A percentile compares a stretch with the other conserved stretches of the same genome.
phyloP scores from a whole-genome alignment of 2,888 invertebrate species.

The Clistopyga incitator region DNA sequence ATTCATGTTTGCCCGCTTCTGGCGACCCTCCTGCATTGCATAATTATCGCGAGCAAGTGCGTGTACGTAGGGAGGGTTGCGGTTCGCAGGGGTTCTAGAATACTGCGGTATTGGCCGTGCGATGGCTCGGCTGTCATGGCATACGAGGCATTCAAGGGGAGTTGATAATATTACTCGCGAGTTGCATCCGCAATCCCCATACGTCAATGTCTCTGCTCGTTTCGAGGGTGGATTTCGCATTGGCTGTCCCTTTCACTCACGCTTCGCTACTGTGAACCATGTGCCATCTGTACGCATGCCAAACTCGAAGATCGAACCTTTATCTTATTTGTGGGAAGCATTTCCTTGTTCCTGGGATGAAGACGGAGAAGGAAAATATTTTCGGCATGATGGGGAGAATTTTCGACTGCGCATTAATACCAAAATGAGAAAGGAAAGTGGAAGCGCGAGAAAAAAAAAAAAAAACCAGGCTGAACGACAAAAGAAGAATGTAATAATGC shows the following conservation, averaged over 20 bases:
- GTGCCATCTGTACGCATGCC: conserved; percentile 38
- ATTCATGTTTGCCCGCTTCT: conserved; percentile 62
- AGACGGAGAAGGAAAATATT: conserved; percentile 57
- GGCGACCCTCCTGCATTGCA: conserved; percentile 71
- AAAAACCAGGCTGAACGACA: conserved; percentile 11
- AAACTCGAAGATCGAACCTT: conserved; percentile 48
- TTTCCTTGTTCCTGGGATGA: conserved; percentile 57
- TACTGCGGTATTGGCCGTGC: conserved; percentile 48
- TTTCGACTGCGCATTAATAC: conserved; percentile 20
- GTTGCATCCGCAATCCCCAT: conserved; percentile 65
- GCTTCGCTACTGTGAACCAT: not conserved
- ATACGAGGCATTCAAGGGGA: conserved; percentile 51
- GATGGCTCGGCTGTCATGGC: conserved; percentile 47
- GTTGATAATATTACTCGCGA: conserved; percentile 59
- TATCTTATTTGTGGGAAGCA: conserved; percentile 54
- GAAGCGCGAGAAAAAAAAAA: conserved; percentile 45
- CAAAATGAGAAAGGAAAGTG: conserved; percentile 21
- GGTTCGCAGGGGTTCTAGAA: conserved; percentile 35
- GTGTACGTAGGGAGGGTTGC: conserved; percentile 27
- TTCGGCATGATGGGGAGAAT: conserved; percentile 44
- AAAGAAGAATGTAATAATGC: not conserved
- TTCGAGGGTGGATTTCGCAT: conserved; percentile 52
- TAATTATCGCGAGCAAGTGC: conserved; percentile 74
- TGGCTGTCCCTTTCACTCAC: conserved; percentile 25
- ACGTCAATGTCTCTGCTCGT: conserved; percentile 68